Percentiles rank a stretch among this genome's conserved stretches.
phyloP scores from a whole-genome alignment of 2,888 invertebrate species.

The Bhutanitis thaidina region DNA sequence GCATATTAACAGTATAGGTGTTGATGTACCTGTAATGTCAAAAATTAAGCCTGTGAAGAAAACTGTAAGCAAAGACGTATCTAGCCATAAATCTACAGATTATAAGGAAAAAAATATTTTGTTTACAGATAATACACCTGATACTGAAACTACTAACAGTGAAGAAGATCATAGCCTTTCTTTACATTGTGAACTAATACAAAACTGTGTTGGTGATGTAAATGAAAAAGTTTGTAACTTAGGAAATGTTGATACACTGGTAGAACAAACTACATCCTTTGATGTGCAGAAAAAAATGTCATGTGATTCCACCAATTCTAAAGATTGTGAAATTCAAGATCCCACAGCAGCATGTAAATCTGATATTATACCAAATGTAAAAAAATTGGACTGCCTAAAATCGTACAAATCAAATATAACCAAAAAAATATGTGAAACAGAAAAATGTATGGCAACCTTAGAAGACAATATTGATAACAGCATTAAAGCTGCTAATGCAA shows the following conservation, averaged over 20 bases:
- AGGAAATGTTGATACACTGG: neutral
- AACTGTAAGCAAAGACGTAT: slow-evolving; percentile 26
- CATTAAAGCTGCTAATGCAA: neutral
- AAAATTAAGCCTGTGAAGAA: slow-evolving; percentile 56
- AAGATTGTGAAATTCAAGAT: slow-evolving; percentile 2
- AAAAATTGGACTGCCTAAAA: slow-evolving; percentile 27
- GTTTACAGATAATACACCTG: neutral
- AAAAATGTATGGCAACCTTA: neutral
- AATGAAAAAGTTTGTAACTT: slow-evolving; percentile 2
- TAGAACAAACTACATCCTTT: neutral
- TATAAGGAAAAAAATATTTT: slow-evolving; percentile 1
- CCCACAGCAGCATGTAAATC: neutral
- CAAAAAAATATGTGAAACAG: slow-evolving; percentile 2
- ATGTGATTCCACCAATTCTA: neutral
- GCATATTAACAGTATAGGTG: slow-evolving; percentile 47
- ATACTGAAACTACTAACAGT: neutral
- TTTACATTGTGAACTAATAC: slow-evolving; percentile 21
- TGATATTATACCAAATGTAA: too few species aligned
- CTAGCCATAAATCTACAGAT: slow-evolving; percentile 20
- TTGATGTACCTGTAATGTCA: slow-evolving; percentile 38
- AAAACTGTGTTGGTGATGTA: slow-evolving; percentile 33
- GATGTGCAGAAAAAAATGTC: slow-evolving; percentile 3
- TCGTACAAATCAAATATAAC: slow-evolving; percentile 31
- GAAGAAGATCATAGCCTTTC: neutral
- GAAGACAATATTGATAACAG: neutral